Conservation (phyloP, 2,888 invertebrate species). For the Elmis aenea region DNA sequence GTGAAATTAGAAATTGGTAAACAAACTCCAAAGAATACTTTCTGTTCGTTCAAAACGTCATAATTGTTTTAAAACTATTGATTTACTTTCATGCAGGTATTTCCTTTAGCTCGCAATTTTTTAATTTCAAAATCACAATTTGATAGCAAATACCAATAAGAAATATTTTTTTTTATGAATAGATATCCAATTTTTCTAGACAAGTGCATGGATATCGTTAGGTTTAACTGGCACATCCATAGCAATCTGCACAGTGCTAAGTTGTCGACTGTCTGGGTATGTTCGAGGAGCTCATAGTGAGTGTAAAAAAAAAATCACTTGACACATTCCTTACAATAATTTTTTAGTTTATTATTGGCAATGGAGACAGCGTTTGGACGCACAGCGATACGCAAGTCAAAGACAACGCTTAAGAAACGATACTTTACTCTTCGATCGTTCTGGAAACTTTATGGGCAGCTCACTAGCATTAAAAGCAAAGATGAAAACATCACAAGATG, state of each 20-base stretch:
- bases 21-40: no score
- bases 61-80: no score
- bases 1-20: no score
- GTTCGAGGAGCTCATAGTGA: constrained; percentile 19
- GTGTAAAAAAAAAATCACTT: neutral
- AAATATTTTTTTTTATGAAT: no score
- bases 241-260: constrained; percentile 12
- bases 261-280: constrained; percentile 12
- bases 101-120: no score
- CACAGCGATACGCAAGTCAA: constrained; percentile 5
- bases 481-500: neutral
- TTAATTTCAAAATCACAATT: no score
- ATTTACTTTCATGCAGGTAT: no score
- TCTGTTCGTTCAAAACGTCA: no score
- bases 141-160: no score
- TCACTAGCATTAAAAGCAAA: constrained; percentile 6
- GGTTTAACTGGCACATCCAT: constrained; percentile 17
- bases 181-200: no score
- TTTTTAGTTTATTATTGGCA: constrained; percentile 1
- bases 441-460: constrained; percentile 9
- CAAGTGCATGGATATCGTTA: constrained; percentile 18
- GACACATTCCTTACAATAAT: neutral
- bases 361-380: constrained; percentile 1
- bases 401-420: constrained; percentile 7
- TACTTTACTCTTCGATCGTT: constrained; percentile 14